These are phyloP conservation scores for Cryptus armator DNA, from an alignment of 2,888 invertebrate genomes.

Conservation along the genomic window DNA sequence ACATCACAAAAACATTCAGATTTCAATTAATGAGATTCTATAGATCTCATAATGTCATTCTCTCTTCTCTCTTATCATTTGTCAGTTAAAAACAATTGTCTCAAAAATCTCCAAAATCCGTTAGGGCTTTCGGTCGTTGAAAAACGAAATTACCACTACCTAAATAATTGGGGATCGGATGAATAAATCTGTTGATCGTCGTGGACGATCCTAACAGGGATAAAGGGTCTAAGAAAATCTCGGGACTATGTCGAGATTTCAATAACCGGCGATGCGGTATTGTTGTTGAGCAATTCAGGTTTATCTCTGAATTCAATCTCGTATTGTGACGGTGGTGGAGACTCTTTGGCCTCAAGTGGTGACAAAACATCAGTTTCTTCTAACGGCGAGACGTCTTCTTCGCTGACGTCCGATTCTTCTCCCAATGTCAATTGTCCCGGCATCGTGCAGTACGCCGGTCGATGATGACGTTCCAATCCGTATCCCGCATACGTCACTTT, in stretches of 20 bases:
- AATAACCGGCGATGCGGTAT: slow-evolving; percentile 87
- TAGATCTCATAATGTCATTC: not conserved
- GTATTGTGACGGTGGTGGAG: slow-evolving; percentile 77
- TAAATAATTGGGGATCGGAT: slow-evolving; percentile 24
- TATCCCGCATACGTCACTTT: slow-evolving; percentile 89
- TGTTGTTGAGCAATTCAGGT: slow-evolving; percentile 87
- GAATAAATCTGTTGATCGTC: slow-evolving; percentile 50
- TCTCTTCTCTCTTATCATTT: not conserved
- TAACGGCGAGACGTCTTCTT: slow-evolving; percentile 77
- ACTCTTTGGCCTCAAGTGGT: slow-evolving; percentile 77
- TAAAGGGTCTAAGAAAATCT: slow-evolving; percentile 44
- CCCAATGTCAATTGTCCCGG: slow-evolving; percentile 82
- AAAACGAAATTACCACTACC: slow-evolving; percentile 24
- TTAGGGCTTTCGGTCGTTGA: not conserved
- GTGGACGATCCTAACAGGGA: slow-evolving; percentile 20
- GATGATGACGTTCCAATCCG: slow-evolving; percentile 80
- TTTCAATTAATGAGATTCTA: not conserved
- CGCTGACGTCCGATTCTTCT: slow-evolving; percentile 84
- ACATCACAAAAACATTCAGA: not conserved
- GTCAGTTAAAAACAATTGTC: slow-evolving; percentile 9
- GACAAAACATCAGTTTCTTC: slow-evolving; percentile 79
- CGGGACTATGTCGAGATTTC: slow-evolving; percentile 87
- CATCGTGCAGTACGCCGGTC: slow-evolving; percentile 83
- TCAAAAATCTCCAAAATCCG: slow-evolving; percentile 2
- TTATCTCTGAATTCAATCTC: slow-evolving; percentile 84